Evolutionary conservation across 1,140 invertebrate genomes (phyloP), one percentile per base, ranked within the genome.

Genomic region (Galendromus occidentalis): DNA sequence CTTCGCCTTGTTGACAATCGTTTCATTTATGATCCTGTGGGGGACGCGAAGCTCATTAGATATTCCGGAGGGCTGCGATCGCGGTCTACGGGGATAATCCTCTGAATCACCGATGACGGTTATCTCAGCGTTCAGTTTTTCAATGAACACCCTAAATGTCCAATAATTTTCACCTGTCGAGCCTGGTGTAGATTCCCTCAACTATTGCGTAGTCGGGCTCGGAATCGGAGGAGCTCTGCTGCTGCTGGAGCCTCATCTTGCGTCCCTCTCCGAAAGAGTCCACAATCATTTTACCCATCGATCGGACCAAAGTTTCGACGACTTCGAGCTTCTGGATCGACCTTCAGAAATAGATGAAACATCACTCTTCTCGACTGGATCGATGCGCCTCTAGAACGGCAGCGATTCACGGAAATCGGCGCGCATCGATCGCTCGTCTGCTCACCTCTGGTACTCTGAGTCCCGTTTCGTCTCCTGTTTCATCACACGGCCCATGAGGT

Each of bases 1-100:
- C 20, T 59, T 59, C 4, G 51, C 51, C 33, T 59, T 59, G 51
- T 59, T 59, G 14, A 59, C 51, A 4, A 59, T 59, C 14, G 51
- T 59, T 59, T 59, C 51, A 22, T 59, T 59, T 29, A 59, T 59
- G 22, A 59, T 59, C 25, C 51, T 59, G 51, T 22, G n/a, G n/a
- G n/a, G n/a, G n/a, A n/a, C n/a, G n/a, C n/a, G n/a, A n/a, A n/a
- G n/a, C n/a, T n/a, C n/a, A n/a, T n/a, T n/a, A n/a, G n/a, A n/a
- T n/a, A n/a, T n/a, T n/a, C n/a, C n/a, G n/a, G 33, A 39, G 4
- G 33, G 4, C 9, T 9, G 33, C 33, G 9, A 39, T 9, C 4
- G 33, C 4, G 33, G 4, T 39, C 33, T 39, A 4, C 33, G 33
- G 33, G 33, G 33, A 39, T 6, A 39, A 39, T 39, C 33, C 33